Base-by-base conservation (phyloP, 2,797 vertebrate genomes). In the Danio tinwini region DNA sequence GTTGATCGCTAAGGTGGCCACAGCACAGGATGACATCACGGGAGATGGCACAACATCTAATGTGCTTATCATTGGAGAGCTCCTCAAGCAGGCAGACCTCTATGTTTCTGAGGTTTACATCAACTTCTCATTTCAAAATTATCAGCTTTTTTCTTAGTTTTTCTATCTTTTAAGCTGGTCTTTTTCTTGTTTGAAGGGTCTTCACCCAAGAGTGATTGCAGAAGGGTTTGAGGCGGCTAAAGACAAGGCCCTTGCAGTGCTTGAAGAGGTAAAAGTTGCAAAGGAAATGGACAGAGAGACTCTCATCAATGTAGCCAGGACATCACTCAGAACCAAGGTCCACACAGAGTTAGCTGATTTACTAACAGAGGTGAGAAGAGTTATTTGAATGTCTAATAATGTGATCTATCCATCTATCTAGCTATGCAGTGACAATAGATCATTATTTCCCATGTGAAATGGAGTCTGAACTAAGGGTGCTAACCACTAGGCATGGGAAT, bases 1-100 rank as follows among this genome's bases (percentile, higher is more conserved):
- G 12, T 90, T 99, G 85, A 99, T 99, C 75, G 98, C 98, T 2
- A 99, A 99, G 91, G 97, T 98, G 74, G 97, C 97, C 3, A 99
- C 98, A 0, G 98, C 97, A 0, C 98, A 99, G 89, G 98, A 99
- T 85, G 98, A 99, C 88, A 98, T 99, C 85, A 99, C 97, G 0
- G 98, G 98, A 45, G 98, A 99, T 7, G 98, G 98, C n/a, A 99
- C 97, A 59, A 99, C 98, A 14, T 99, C 97, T 5, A 99, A 98
- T 0, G 97, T 99, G 17, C 94, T 99, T 52, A 98, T 99, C 83
- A 98, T 98, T 0, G 98, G 98, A 13, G 98, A 99, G 82, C 93
- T 99, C 49, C 92, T 99, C 9, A 99, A 99, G 81, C 98, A 99
- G 89, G 98, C 98, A 0, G 98, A 99, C 59, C 94, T 97, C 61